A percentile compares a stretch with the other conserved stretches of the same genome.
Conservation (phyloP, 2,113 vertebrate species). For the Chaenocephalus aceratus region DNA sequence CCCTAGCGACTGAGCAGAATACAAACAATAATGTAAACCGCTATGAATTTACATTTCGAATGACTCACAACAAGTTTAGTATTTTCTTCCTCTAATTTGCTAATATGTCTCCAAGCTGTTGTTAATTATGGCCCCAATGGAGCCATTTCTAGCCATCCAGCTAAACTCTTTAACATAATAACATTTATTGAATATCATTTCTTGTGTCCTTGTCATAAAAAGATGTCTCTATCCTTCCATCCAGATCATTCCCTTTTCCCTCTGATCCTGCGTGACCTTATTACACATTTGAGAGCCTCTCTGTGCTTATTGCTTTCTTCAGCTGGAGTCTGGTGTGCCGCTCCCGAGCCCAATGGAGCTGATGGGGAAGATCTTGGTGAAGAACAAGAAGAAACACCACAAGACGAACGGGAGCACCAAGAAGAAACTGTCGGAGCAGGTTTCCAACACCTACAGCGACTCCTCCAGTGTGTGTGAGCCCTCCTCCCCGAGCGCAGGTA, state of each 20-base stretch:
- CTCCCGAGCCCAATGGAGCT: constrained; percentile 96
- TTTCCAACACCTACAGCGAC: constrained; percentile 94
- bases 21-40: not conserved
- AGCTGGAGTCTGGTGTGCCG: constrained; percentile 92
- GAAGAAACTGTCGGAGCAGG: constrained; percentile 95
- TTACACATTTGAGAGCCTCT: not conserved
- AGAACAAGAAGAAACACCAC: constrained; percentile 98
- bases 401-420: constrained; percentile 92
- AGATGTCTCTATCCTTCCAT: not conserved
- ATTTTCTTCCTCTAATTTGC: not conserved
- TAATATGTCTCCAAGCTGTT: constrained; percentile 6
- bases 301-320: not conserved
- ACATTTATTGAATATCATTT: not conserved
- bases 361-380: constrained; percentile 97
- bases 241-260: not conserved
- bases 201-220: not conserved
- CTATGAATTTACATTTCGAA: constrained; percentile 26
- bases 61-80: not conserved
- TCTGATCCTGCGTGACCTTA: not conserved
- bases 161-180: not conserved
- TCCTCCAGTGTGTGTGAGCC: constrained; percentile 95
- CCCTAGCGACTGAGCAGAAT: not conserved
- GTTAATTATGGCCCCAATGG: constrained; percentile 1
- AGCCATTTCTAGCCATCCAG: not conserved
- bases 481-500: constrained; percentile 94